Conservation (phyloP, 2,888 invertebrate genomes). For the Teleiodes luculella region DNA sequence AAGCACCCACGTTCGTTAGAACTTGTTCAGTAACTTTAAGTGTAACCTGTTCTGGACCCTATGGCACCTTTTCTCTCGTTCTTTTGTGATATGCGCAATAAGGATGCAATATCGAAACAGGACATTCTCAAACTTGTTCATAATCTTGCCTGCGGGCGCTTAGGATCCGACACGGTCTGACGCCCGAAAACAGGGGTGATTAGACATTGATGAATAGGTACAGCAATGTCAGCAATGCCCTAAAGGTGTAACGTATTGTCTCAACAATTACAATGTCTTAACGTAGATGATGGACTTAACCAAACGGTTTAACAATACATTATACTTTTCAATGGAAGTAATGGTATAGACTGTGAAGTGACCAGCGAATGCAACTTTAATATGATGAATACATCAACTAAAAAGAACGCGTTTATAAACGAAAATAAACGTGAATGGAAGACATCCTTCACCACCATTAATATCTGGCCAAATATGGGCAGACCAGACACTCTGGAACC, state of each 20-base stretch:
- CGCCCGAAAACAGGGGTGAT: constrained; percentile 53
- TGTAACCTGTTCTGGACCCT: constrained; percentile 45
- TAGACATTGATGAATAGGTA: constrained; percentile 50
- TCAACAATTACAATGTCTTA: too few relatives aligned
- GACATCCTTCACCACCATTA: constrained; percentile 45
- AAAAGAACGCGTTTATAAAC: constrained; percentile 28
- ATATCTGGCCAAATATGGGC: constrained; percentile 48
- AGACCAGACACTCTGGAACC: constrained; percentile 73
- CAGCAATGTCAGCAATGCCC: not conserved
- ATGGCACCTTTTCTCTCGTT: constrained; percentile 26
- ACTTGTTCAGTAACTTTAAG: constrained; percentile 41
- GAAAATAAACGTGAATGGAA: constrained; percentile 38
- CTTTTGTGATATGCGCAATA: constrained; percentile 22
- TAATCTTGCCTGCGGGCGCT: constrained; percentile 63
- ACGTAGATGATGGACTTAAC: too few relatives aligned
- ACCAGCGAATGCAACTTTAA: constrained; percentile 11
- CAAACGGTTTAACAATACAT: too few relatives aligned
- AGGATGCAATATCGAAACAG: constrained; percentile 25
- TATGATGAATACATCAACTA: constrained; percentile 41
- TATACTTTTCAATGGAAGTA: too few relatives aligned
- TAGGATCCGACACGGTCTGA: constrained; percentile 64
- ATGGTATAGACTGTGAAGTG: not conserved
- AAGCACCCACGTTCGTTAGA: constrained; percentile 50
- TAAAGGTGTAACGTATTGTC: constrained; percentile 7
- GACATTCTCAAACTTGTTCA: constrained; percentile 42